Evolutionary conservation across 2,888 invertebrate genomes (phyloP).

Genomic region (Sipha maydis): DNA sequence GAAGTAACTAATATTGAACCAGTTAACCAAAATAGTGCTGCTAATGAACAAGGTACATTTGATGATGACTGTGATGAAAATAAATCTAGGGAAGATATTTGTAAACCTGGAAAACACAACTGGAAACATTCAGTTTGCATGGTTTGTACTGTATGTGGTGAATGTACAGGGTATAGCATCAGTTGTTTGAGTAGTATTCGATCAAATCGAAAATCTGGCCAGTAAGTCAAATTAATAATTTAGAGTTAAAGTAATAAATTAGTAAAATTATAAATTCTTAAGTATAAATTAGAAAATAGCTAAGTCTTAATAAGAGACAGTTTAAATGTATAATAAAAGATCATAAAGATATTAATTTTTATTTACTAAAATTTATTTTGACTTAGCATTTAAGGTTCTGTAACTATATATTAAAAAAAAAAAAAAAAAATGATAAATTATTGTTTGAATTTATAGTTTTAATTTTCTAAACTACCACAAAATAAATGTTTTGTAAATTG

Average conservation of each 20-base stretch:
- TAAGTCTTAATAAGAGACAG: neutral
- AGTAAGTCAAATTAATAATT: conserved; percentile 73
- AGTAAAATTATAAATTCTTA: neutral
- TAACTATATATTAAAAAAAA: too few species aligned
- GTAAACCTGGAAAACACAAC: conserved; percentile 78
- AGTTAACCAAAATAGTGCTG: conserved; percentile 71
- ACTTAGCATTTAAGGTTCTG: too few species aligned
- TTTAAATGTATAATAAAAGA: neutral
- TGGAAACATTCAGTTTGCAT: conserved; percentile 86
- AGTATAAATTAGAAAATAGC: neutral
- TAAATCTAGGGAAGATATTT: conserved; percentile 72
- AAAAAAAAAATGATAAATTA: too few species aligned
- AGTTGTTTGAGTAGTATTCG: conserved; percentile 82
- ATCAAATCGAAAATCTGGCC: conserved; percentile 84
- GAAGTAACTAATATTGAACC: conserved; percentile 70
- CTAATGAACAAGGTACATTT: conserved; percentile 68
- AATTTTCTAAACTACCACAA: too few species aligned
- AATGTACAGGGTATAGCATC: conserved; percentile 93
- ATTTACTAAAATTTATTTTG: too few species aligned
- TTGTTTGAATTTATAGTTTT: too few species aligned
- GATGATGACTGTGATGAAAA: conserved; percentile 64
- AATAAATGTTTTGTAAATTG: too few species aligned
- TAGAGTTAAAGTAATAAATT: neutral
- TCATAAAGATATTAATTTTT: too few species aligned
- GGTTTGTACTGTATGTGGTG: conserved; percentile 89